These are phyloP conservation scores for Protaetia brevitarsis DNA, from an alignment of 1,140 invertebrate genomes.

Conservation along the genomic window DNA sequence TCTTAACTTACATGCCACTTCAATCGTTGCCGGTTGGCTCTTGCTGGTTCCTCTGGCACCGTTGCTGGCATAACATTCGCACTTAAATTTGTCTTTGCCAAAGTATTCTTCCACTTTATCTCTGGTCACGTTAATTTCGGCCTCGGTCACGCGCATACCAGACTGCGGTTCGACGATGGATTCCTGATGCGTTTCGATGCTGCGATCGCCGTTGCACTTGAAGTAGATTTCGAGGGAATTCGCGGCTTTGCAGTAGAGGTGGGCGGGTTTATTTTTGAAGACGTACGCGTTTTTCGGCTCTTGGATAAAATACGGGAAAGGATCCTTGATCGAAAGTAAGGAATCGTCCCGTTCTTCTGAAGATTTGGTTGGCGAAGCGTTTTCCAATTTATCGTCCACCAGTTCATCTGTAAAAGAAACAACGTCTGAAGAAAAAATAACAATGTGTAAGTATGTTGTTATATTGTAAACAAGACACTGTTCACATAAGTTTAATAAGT, in stretches of 20 bases:
- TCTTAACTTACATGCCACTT: slow-evolving; percentile 84
- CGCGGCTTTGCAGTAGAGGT: slow-evolving; percentile 79
- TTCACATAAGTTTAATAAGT: too few species aligned
- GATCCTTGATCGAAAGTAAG: slow-evolving; percentile 55
- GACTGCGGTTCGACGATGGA: slow-evolving; percentile 81
- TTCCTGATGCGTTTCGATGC: slow-evolving; percentile 62
- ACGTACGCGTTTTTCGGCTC: slow-evolving; percentile 85
- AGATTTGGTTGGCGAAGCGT: slow-evolving; percentile 51
- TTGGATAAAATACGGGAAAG: slow-evolving; percentile 77
- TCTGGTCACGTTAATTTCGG: slow-evolving; percentile 80
- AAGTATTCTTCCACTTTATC: slow-evolving; percentile 90
- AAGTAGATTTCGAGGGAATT: slow-evolving; percentile 81
- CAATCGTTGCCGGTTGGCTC: slow-evolving; percentile 79
- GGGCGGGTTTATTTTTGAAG: slow-evolving; percentile 83
- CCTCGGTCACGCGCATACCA: slow-evolving; percentile 79
- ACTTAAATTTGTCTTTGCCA: slow-evolving; percentile 80
- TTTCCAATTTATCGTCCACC: slow-evolving; percentile 42
- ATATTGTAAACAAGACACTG: too few species aligned
- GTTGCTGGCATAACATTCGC: slow-evolving; percentile 85
- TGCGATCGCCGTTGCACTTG: slow-evolving; percentile 79
- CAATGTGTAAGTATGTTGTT: background rate
- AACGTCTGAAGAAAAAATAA: slow-evolving; percentile 6
- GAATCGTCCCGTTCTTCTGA: slow-evolving; percentile 53
- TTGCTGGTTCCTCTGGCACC: slow-evolving; percentile 65
- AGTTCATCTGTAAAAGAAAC: slow-evolving; percentile 44